Evolutionary conservation across 2,797 vertebrate species (phyloP), one percentile per base, ranked within the genome.

Genomic region (Alauda arvensis): DNA sequence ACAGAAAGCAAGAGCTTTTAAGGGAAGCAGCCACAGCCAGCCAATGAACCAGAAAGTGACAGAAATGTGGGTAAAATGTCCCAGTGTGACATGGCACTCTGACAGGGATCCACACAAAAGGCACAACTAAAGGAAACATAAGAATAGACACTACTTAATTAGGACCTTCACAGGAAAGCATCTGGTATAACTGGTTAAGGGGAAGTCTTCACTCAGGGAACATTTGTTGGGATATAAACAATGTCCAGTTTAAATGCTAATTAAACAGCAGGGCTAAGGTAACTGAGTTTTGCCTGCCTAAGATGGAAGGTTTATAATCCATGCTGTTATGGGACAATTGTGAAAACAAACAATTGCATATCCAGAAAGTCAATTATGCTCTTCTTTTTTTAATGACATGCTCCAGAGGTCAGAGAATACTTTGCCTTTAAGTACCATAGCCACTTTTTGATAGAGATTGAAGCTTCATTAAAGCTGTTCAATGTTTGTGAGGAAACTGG

Each of bases 221-320:
- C 83, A 66, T 91, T 94, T 87, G 89, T 66, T 85, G 71, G 51
- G 57, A 85, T 83, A 92, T 89, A 94, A 94, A 87, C 88, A 90
- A 90, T 71, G 85, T 92, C 91, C 93, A 92, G 60, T 68, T 92
- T 87, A 92, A 85, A 75, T 12, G 20, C 87, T 93, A 91, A 92
- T 94, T 94, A 94, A 94, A 89, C 65, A 79, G 90, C 77, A 61
- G 84, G 74, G 65, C 87, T 90, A 84, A 92, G 77, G 88, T 89
- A 92, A 87, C 70, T 67, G 69, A 78, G 63, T 79, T 91, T 87
- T 83, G 82, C 83, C 90, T 63, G 80, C 89, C 65, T 90, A 29
- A 84, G 40, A 89, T 79, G 60, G 77, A 82, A 92, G 65, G 77
- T 90, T 95, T 93, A 84, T 79, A 90, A 90, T 71, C 80, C 87